Conservation (phyloP, 2,113 vertebrate species). For the Chinchilla lanigera region DNA sequence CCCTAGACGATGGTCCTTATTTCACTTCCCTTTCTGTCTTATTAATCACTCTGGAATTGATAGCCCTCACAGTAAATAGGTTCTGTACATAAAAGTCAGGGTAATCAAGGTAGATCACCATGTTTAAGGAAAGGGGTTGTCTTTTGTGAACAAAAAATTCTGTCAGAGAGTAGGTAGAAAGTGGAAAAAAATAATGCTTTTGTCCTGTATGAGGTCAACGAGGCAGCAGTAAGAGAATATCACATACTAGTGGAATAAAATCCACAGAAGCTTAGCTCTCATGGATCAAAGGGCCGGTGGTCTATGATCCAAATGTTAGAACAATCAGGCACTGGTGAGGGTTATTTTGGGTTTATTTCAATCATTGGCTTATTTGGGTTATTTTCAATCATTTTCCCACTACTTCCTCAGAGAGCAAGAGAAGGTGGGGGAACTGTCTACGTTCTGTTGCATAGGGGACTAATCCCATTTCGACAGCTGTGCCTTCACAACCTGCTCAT, state of each 20-base stretch:
- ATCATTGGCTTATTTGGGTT: not conserved
- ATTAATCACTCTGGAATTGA: not conserved
- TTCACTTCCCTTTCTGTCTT: not conserved
- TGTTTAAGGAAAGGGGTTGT: not conserved
- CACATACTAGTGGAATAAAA: not conserved
- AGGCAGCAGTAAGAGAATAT: not conserved
- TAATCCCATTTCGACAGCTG: not conserved
- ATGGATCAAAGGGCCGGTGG: not conserved
- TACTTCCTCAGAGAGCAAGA: not conserved
- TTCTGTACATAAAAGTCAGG: not conserved
- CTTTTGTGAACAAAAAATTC: not conserved
- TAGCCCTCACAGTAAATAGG: not conserved
- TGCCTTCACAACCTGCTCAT: not conserved
- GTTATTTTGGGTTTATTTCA: not conserved
- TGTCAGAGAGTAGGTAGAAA: not conserved
- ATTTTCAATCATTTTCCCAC: rapidly evolving
- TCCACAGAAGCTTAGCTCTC: not conserved
- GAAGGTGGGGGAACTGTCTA: not conserved
- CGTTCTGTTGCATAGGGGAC: not conserved
- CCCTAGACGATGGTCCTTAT: not conserved
- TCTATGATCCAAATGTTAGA: rapidly evolving
- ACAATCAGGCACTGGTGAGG: not conserved
- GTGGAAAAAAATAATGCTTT: not conserved
- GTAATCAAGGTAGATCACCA: not conserved
- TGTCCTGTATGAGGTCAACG: not conserved